Evolutionary conservation across 2,113 vertebrate genomes (phyloP).

Genomic region (Oryzias celebensis): DNA sequence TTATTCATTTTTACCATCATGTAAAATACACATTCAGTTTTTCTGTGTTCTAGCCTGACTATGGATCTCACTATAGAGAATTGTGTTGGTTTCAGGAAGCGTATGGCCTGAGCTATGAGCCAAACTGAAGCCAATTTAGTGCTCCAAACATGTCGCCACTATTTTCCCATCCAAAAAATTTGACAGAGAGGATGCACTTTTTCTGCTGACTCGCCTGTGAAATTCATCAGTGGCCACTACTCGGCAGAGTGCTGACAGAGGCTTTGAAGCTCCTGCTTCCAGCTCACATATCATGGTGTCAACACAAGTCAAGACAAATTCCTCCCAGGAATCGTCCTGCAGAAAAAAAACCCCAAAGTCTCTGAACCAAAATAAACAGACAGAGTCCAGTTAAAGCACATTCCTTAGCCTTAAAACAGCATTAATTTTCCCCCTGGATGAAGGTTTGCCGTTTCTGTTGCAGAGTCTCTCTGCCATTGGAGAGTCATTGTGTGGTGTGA

Average conservation of each 20-base stretch:
- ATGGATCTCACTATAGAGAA: slow-evolving; percentile 3
- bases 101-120: slow-evolving; percentile 14
- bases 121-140: background rate
- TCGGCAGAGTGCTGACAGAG: slow-evolving; percentile 41
- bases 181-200: slow-evolving; percentile 7
- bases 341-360: slow-evolving; percentile 42
- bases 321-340: slow-evolving; percentile 32
- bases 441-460: slow-evolving; percentile 2
- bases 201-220: slow-evolving; percentile 42
- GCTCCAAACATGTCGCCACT: slow-evolving; percentile 19
- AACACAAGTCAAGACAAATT: slow-evolving; percentile 36
- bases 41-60: slow-evolving; percentile 11
- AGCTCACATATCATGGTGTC: slow-evolving; percentile 66
- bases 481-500: slow-evolving; percentile 43
- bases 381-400: slow-evolving; percentile 33
- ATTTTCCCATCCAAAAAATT: slow-evolving; percentile 17
- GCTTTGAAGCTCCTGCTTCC: slow-evolving; percentile 40
- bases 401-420: slow-evolving; percentile 37
- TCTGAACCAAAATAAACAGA: slow-evolving; percentile 52
- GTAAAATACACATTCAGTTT: slow-evolving; percentile 14
- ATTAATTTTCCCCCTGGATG: slow-evolving; percentile 20
- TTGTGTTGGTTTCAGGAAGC: slow-evolving; percentile 13
- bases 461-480: slow-evolving; percentile 26
- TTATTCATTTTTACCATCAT: slow-evolving; percentile 34
- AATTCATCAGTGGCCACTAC: slow-evolving; percentile 42